Evolutionary conservation across 2,797 vertebrate genomes (phyloP), one percentile per base, ranked within the genome.

Genomic region (Chaenodraco wilsoni): DNA sequence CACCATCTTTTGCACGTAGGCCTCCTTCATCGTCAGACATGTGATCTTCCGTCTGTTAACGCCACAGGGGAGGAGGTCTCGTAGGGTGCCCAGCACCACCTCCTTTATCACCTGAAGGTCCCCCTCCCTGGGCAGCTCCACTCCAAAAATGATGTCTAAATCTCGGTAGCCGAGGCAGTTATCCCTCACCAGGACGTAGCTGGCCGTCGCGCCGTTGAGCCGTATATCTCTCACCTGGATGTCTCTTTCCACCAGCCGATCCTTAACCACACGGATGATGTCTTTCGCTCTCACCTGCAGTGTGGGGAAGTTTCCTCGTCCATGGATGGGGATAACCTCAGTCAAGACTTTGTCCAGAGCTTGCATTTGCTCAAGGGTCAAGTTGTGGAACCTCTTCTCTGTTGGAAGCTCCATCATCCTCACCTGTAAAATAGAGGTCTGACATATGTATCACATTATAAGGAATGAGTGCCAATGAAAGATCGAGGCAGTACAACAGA

Each of bases 1-100:
- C 41, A 99, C 96, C 98, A 99, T 98, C 93, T 99, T 99, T 89
- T 98, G 97, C 52, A 99, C 98, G 0, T 99, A 99, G 12, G 96
- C 98, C 27, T 98, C 96, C 79, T 98, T 98, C 97, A 99, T 97
- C 2, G 92, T 98, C 65, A 96, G 94, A 49, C 94, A 94, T 0
- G 97, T 99, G 83, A 99, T 97, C 88, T 98, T 99, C 60, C 98
- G 94, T 72, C 97, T 96, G 91, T 98, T 98, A 4, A 99, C 97
- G 1, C 96, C 96, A 56, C 69, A 91, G 1, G 93, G 93, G 13
- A 94, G 93, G 27, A 94, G 91, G 81, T 94, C 93, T 69, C 92
- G 96, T n/a, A 99, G 93, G 89, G 96, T 98, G 40, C 96, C 91
- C 49, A 99, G 92, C 82, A 99, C 98, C 3, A 95, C 93, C 77